phyloP scores from a whole-genome alignment of 2,113 vertebrate genomes.

The Heliornis fulica region DNA sequence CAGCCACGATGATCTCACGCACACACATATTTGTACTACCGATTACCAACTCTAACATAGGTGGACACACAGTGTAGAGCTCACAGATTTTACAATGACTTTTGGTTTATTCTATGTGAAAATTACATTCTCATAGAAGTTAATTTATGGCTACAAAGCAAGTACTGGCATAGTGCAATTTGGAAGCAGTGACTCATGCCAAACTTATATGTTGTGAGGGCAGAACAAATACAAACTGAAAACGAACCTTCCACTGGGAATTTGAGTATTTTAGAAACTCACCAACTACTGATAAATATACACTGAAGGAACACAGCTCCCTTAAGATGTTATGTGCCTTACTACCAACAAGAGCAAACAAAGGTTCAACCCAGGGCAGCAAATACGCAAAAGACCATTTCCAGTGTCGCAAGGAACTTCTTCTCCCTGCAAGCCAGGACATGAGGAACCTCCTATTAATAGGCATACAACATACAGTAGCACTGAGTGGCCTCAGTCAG shows the following conservation, averaged over 20 bases:
- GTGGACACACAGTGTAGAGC: neutral
- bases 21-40: neutral
- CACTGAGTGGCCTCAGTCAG: neutral
- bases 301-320: neutral
- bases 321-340: neutral
- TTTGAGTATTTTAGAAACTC: conserved; percentile 1
- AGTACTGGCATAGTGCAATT: neutral
- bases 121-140: neutral
- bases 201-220: neutral
- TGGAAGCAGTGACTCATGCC: neutral
- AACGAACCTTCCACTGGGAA: conserved; percentile 8
- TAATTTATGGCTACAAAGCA: neutral
- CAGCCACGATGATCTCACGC: neutral
- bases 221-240: neutral
- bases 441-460: neutral
- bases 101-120: neutral
- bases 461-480: neutral
- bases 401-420: neutral
- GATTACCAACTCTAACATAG: neutral
- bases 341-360: neutral
- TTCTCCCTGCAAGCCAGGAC: neutral
- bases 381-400: neutral
- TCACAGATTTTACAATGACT: neutral
- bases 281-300: conserved; percentile 3
- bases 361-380: neutral